Evolutionary conservation across 2,113 vertebrate genomes (phyloP), one percentile per base, ranked within the genome.

Genomic region (Mesoclemmys tuberculata): DNA sequence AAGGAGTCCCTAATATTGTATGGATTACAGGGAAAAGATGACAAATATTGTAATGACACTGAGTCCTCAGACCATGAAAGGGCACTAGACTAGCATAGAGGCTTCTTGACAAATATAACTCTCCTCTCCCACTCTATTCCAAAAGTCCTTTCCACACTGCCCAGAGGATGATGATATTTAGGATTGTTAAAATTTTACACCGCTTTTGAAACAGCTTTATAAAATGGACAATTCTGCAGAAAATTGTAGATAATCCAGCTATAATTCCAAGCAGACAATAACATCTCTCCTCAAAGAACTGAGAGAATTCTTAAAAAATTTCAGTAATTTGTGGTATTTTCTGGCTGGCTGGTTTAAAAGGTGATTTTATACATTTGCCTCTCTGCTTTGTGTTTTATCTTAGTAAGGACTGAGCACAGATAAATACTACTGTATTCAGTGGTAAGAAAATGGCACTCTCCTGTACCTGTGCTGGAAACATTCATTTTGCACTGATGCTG

Each of bases 41-140:
- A 75, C 68, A 96, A 93, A 93, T 87, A 35, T 31, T 84, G 24
- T 52, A 91, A 29, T 92, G 87, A 41, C 38, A 5, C 54, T 82
- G 31, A 52, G 75, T 18, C 22, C 46, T 82, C 54, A 26, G 52
- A 38, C 88, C 18, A 9, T 0, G 0, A 0, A 92, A 93, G 78
- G 82, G 1, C 61, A 61, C 64, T 90, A 84, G 7, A 48, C 31
- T 61, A 61, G 41, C 77, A 16, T 13, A 24, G 38, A 90, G 38
- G 68, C 16, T 85, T 74, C 46, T 26, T 12, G 84, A 90, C 3
- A 89, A 3, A 12, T 8, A 84, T n/a, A 10, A 64, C 38, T 74
- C n/a, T 41, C 68, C 7, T n/a, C 6, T 68, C 35, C 6, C 14
- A 68, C 61, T 68, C 16, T 12, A 79, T 18, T 55, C 83, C 88